phyloP scores from a whole-genome alignment of 2,797 vertebrate species.

The Hippoglossus hippoglossus region DNA sequence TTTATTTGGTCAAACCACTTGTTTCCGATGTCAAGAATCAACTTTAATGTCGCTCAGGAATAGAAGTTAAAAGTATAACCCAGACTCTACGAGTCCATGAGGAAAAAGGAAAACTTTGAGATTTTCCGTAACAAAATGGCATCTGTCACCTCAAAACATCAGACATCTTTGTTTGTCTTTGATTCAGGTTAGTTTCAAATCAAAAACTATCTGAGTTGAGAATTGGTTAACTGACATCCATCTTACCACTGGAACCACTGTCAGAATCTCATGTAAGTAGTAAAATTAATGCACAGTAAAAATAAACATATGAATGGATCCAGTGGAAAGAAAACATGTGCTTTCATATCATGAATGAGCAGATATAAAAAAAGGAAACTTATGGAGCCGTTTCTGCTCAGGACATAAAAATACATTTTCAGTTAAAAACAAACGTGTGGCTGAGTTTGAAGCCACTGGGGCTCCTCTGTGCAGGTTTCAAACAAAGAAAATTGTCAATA shows the following conservation, averaged over 20 bases:
- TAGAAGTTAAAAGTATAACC: neutral
- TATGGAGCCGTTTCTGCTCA: conserved; percentile 19
- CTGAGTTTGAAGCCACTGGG: conserved; percentile 5
- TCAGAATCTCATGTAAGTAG: neutral
- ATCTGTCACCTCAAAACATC: too few species aligned
- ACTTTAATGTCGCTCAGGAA: neutral
- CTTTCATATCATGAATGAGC: conserved; percentile 41
- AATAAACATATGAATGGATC: conserved; percentile 22
- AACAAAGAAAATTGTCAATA: neutral
- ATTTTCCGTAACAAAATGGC: neutral
- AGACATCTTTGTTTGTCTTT: too few species aligned
- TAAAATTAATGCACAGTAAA: conserved; percentile 28
- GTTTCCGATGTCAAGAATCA: neutral
- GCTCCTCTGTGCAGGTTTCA: conserved; percentile 12
- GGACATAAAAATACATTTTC: conserved; percentile 33
- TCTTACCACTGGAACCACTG: neutral
- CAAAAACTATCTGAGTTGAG: neutral
- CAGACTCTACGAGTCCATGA: neutral
- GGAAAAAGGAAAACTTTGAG: neutral
- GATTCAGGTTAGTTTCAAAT: too few species aligned
- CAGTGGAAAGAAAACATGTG: conserved; percentile 26
- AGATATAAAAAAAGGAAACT: conserved; percentile 25
- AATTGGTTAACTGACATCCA: conserved; percentile 1
- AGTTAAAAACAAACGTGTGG: conserved; percentile 27
- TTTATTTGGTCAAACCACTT: neutral